Evolutionary conservation across 2,797 vertebrate species (phyloP).

Genomic region (Neostethus bicornis): DNA sequence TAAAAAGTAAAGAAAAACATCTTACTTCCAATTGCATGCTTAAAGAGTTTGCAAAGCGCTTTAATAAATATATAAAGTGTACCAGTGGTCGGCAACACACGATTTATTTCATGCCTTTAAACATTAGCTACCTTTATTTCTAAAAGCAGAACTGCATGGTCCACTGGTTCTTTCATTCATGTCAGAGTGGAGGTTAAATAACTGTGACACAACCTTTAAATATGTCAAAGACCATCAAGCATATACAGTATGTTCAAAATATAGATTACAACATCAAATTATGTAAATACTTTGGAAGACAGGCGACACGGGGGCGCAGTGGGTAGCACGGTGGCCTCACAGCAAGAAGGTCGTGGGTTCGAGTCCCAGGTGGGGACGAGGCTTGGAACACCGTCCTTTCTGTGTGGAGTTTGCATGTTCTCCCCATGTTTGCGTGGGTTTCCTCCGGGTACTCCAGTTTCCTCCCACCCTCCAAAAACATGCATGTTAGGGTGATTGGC

Average conservation of each 20-base stretch:
- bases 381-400: no score
- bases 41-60: constrained; percentile 57
- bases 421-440: no score
- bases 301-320: no score
- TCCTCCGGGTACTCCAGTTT: no score
- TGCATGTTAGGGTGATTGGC: no score
- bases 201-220: constrained; percentile 55
- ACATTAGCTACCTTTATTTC: constrained; percentile 51
- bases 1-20: background rate
- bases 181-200: constrained; percentile 49
- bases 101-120: constrained; percentile 51
- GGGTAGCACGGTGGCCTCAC: no score
- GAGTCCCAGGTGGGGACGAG: no score
- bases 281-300: constrained; percentile 9
- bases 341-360: no score
- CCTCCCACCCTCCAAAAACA: no score
- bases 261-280: constrained; percentile 18
- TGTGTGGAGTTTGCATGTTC: no score
- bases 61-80: constrained; percentile 40
- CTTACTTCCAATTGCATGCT: constrained; percentile 17
- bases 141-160: constrained; percentile 5
- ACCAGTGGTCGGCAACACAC: constrained; percentile 15
- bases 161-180: constrained; percentile 27
- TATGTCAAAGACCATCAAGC: constrained; percentile 46
- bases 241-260: constrained; percentile 20